Evolutionary conservation across 2,113 vertebrate genomes (phyloP), one percentile per base, ranked within the genome.

Genomic region (Uropsilus gracilis): DNA sequence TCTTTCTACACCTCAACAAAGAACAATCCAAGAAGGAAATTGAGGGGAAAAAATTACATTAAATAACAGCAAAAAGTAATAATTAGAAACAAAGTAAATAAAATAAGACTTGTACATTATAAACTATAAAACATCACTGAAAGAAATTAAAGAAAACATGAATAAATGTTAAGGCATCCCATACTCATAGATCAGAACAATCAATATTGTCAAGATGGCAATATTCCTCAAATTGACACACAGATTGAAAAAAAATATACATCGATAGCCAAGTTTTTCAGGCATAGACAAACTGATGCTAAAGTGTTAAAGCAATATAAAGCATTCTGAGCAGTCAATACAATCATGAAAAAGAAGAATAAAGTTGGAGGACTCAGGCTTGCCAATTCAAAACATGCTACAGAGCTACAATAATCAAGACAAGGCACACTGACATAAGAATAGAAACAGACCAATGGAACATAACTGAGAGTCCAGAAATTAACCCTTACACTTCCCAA

Each of bases 81-180:
- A 90, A 69, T 92, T 66, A 89, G 48, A 55, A 93, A 93, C 66
- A 86, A 86, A 86, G n/a, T 71, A 92, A 85, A 75, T 34, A 78
- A 80, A 84, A 1, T 1, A 83, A 83, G 37, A 55, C 75, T 34
- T 59, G 44, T 50, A 57, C 6, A 86, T 14, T 44, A 3, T 6
- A 89, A 86, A 50, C 28, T 69, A 71, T 14, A 85, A 76, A 95
- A 77, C 2, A 76, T 72, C 55, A 59, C 5, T 76, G 46, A 94
- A 91, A 89, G 73, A 95, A 88, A 91, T 87, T 50, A 87, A 64
- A 82, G 68, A 82, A 86, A 13, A 87, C 26, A 32, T 12, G 61
- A 82, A 86, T n/a, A n/a, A n/a, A n/a, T n/a, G 50, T 69, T 50
- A 91, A 86, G 37, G 76, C 4, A 95, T 55, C 28, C 28, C 42